Conservation (phyloP, 2,113 vertebrate species). For the Myrmophylax atrothorax region DNA sequence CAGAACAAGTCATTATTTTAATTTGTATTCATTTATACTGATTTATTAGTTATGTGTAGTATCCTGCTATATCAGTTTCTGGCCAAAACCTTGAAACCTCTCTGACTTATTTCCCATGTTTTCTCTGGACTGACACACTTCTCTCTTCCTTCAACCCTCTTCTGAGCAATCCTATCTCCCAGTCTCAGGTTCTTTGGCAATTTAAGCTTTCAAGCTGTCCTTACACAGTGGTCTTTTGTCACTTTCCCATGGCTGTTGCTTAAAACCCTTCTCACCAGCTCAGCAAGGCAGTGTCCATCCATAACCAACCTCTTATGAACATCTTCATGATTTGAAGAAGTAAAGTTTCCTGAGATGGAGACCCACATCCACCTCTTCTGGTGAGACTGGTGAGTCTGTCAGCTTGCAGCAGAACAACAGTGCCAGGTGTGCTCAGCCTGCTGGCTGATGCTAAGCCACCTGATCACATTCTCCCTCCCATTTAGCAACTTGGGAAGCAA, state of each 20-base stretch:
- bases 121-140: background rate
- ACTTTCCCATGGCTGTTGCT: background rate
- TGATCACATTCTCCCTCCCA: background rate
- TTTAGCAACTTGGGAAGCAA: background rate
- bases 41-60: background rate
- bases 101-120: background rate
- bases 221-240: background rate
- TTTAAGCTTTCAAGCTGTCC: background rate
- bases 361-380: background rate
- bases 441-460: background rate
- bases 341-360: background rate
- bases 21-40: background rate
- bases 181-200: background rate
- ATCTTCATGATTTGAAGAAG: background rate
- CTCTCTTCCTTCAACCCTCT: background rate
- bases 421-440: background rate
- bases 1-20: background rate
- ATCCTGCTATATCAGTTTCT: background rate
- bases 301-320: background rate
- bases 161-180: background rate
- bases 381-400: background rate
- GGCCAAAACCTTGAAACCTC: background rate
- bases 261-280: background rate
- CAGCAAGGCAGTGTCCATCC: background rate
- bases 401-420: background rate